A percentile compares a stretch with the other conserved stretches of the same genome.
Evolutionary conservation across 2,113 vertebrate species (phyloP).

Genomic region (Zosterops pallidus): DNA sequence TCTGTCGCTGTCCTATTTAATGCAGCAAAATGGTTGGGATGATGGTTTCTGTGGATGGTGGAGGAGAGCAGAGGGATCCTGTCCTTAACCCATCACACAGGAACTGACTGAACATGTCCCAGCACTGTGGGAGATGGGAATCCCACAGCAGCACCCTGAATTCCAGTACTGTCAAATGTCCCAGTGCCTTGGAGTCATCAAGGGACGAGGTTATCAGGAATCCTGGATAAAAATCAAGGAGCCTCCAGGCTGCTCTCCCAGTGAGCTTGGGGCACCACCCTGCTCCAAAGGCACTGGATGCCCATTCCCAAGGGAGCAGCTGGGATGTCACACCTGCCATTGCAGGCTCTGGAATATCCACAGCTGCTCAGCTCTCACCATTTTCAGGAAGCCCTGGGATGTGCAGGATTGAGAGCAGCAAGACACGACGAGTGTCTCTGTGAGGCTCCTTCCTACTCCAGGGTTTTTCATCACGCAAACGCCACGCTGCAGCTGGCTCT

Average conservation of each 20-base stretch:
- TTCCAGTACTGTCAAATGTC: neutral
- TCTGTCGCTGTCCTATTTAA: neutral
- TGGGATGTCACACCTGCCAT: neutral
- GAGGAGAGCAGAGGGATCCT: neutral
- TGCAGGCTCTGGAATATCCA: neutral
- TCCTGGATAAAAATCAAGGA: neutral
- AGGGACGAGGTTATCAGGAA: neutral
- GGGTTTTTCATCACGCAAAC: neutral
- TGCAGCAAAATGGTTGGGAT: neutral
- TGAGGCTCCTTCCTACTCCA: neutral
- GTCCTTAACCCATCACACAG: neutral
- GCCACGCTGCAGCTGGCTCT: conserved; percentile 57
- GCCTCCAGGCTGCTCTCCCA: neutral
- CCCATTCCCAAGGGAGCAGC: neutral
- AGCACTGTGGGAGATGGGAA: neutral
- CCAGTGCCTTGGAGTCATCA: neutral
- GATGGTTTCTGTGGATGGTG: neutral
- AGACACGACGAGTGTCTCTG: neutral
- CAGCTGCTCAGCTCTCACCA: fast-evolving
- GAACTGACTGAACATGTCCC: neutral
- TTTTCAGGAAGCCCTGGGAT: neutral
- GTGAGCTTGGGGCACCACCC: neutral
- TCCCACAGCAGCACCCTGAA: neutral
- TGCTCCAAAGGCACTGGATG: neutral
- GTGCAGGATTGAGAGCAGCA: neutral